Conservation (phyloP, 1,140 invertebrate species). For the Helicoverpa zea region DNA sequence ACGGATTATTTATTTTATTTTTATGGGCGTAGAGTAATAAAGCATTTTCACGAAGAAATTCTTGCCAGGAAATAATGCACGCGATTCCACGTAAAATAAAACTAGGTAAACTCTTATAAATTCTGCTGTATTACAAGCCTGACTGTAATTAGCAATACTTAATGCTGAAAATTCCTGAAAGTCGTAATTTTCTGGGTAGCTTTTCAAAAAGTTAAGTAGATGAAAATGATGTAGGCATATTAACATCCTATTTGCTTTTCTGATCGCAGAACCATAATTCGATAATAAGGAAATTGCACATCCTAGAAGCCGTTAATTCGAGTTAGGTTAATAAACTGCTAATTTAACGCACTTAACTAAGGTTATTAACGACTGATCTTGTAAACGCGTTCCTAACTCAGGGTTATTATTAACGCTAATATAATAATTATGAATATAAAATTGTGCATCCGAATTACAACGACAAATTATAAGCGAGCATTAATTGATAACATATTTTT, state of each 20-base stretch:
- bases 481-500: too few species aligned
- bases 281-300: neutral
- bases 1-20: conserved; percentile 6
- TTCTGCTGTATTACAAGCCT: neutral
- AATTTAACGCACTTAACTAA: neutral
- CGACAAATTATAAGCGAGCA: too few species aligned
- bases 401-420: too few species aligned
- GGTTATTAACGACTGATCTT: neutral
- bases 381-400: neutral
- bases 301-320: neutral
- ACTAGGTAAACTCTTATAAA: neutral
- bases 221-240: neutral
- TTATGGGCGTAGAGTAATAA: conserved; percentile 1
- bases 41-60: conserved; percentile 21
- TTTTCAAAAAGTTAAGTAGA: neutral
- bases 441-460: too few species aligned
- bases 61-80: neutral
- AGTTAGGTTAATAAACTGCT: neutral
- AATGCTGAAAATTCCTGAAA: neutral
- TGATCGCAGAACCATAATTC: neutral
- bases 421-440: too few species aligned
- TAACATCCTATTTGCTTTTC: neutral
- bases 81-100: conserved; percentile 14
- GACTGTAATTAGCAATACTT: neutral
- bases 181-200: neutral